Evolutionary conservation across 2,888 invertebrate genomes (phyloP), one percentile per base, ranked within the genome.

Genomic region (Ochlodes sylvanus): DNA sequence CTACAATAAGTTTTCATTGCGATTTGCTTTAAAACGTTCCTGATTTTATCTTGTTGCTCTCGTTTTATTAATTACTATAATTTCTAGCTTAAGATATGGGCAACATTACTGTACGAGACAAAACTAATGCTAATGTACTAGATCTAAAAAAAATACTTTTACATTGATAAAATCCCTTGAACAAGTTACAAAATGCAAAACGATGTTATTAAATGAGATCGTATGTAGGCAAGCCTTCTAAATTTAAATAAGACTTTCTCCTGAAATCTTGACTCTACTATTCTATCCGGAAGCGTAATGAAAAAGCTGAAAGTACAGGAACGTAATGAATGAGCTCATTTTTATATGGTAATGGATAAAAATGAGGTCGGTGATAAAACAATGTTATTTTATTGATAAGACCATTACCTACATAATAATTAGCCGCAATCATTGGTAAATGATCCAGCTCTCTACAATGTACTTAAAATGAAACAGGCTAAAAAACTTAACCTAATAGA

Each of bases 141-240:
- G 12, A 38, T 12, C 10, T 38, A 38, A 38, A 38, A 38, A 38
- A 38, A 38, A 10, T 38, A 38, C 12, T 47, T 47, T 47, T 47
- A 47, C 15, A 17, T 44, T 15, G 5, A 44, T 44, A 44, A 27
- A 27, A 41, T 58, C 10, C 41, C 42, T 57, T 41, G 38, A 21
- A 47, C 17, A 2, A 7, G 15, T 47, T 47, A 17, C 7, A 47
- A 44, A 47, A 47, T 12, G 0, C 41, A 19, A 21, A 57, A 17
- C 10, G 19, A 41, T 42, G n/a, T n/a, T n/a, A 19, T 21, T 44
- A 44, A 15, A 57, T 41, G 41, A 58, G 57, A 42, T 19, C 19
- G 57, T 19, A n/a, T 21, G 2, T 57, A 14, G 57, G 41, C 41
- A 58, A 58, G 57, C 41, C 19, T 58, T 47, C 44, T 47, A 47